These are phyloP conservation scores for Dasyurus viverrinus DNA, from an alignment of 2,113 vertebrate species.

Conservation along the genomic window DNA sequence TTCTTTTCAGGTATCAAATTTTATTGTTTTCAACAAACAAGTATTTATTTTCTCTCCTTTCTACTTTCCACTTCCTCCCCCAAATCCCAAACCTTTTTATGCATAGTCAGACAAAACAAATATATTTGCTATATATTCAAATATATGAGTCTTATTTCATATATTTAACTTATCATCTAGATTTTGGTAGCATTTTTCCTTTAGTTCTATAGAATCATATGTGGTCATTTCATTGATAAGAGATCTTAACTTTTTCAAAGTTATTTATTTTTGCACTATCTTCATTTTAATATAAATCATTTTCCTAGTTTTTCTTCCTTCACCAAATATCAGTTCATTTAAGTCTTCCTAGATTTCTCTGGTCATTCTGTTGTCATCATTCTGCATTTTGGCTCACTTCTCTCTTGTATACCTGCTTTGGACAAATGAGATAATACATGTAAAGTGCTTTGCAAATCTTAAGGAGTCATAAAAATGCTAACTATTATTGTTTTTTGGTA, in stretches of 20 bases:
- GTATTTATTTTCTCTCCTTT: not conserved
- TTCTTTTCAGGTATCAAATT: not conserved
- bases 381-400: not conserved
- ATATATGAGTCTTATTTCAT: not conserved
- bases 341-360: not conserved
- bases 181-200: not conserved
- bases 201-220: not conserved
- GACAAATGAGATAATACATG: not conserved
- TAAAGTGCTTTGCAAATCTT: not conserved
- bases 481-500: not conserved
- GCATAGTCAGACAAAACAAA: not conserved
- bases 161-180: not conserved
- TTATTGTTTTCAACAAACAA: not conserved
- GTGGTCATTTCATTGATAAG: not conserved
- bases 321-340: not conserved
- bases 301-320: not conserved
- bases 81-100: not conserved
- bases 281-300: not conserved
- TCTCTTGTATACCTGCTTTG: not conserved
- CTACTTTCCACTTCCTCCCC: no score
- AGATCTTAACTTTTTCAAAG: not conserved
- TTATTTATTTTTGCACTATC: not conserved
- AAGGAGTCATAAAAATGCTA: not conserved
- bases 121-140: not conserved
- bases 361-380: not conserved